phyloP scores from a whole-genome alignment of 64 coral and sea anemone species.

The Montipora sp. region DNA sequence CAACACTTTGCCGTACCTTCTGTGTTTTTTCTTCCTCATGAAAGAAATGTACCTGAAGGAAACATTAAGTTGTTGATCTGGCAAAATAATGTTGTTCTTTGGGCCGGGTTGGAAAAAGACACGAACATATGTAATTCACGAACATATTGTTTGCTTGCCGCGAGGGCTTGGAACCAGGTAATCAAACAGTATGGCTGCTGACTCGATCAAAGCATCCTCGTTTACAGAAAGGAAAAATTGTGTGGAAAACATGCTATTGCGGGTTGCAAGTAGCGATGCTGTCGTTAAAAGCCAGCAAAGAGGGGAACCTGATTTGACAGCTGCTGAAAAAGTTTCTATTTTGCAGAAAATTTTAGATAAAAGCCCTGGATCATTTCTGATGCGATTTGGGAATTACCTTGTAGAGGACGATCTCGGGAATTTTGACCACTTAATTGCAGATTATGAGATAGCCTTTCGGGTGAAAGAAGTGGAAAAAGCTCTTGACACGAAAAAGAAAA shows the following conservation, averaged over 20 bases:
- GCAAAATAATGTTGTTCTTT: too few relatives aligned
- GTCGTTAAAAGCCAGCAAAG: conserved; percentile 84
- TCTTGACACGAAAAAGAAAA: conserved; percentile 67
- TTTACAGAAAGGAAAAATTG: not conserved
- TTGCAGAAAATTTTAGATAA: conserved; percentile 68
- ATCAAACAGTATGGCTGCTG: not conserved
- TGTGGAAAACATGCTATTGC: conserved; percentile 61
- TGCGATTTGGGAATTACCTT: conserved; percentile 87
- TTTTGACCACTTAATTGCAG: conserved; percentile 64
- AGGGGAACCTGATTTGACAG: conserved; percentile 81
- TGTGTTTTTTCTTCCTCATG: too few relatives aligned
- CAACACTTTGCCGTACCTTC: too few relatives aligned
- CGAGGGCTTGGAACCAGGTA: not conserved
- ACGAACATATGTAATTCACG: too few relatives aligned
- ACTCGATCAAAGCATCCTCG: conserved; percentile 34
- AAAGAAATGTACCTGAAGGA: too few relatives aligned
- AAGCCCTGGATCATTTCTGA: conserved; percentile 80
- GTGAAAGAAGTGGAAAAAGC: conserved; percentile 64
- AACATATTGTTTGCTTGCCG: not conserved
- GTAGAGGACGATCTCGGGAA: conserved; percentile 55
- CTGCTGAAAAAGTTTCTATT: conserved; percentile 74
- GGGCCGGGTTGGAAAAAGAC: too few relatives aligned
- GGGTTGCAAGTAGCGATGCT: conserved; percentile 62
- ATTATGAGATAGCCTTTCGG: conserved; percentile 84
- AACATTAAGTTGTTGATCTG: too few relatives aligned